Evolutionary conservation across 92 coral and sea anemone species (phyloP), one percentile per base, ranked within the genome.

Genomic region (Scolanthus callimorphus): DNA sequence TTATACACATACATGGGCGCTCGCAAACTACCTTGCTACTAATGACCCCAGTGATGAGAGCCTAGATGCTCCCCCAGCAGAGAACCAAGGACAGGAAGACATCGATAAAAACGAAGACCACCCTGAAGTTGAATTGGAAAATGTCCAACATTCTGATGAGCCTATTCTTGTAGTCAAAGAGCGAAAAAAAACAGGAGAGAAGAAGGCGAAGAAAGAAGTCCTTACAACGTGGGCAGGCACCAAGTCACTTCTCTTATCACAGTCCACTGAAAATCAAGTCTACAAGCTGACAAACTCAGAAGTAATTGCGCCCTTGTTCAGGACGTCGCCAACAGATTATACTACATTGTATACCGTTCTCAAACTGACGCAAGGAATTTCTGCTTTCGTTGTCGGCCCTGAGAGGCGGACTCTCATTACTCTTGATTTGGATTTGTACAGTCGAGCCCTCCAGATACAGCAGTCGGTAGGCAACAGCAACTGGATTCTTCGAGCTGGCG

Each of bases 401-500:
- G n/a, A n/a, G n/a, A n/a, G n/a, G n/a, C n/a, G n/a, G n/a, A n/a
- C n/a, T n/a, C n/a, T n/a, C n/a, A n/a, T n/a, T n/a, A n/a, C n/a
- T n/a, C n/a, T n/a, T n/a, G n/a, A n/a, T n/a, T n/a, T n/a, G n/a
- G n/a, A n/a, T n/a, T n/a, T n/a, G n/a, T n/a, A n/a, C n/a, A n/a
- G n/a, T n/a, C n/a, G n/a, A n/a, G n/a, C n/a, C n/a, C n/a, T n/a
- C n/a, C n/a, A n/a, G n/a, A n/a, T n/a, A n/a, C n/a, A n/a, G n/a
- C n/a, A n/a, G n/a, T n/a, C n/a, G n/a, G n/a, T n/a, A n/a, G n/a
- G n/a, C n/a, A n/a, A n/a, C n/a, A n/a, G n/a, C n/a, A n/a, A n/a
- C n/a, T n/a, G 62, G 62, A 56, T 56, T 20, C 70, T 63, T 34
- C 70, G 64, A 63, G 70, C 65, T 41, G 70, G 70, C 39, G 59